phyloP scores from a whole-genome alignment of 2,797 vertebrate genomes.

The Bradypodion ventrale region DNA sequence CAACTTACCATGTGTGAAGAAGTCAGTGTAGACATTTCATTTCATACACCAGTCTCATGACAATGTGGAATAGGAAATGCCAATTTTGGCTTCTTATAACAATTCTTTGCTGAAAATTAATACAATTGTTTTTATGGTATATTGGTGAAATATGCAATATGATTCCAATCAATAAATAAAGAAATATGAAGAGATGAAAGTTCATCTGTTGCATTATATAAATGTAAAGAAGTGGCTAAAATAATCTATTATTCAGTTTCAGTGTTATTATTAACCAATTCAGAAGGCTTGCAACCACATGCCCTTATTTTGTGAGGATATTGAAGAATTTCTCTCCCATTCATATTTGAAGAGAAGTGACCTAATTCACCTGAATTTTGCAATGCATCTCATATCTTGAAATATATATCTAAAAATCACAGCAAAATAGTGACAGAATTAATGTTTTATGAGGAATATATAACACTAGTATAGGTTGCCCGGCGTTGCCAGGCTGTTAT shows the following conservation, averaged over 20 bases:
- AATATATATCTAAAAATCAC: neutral
- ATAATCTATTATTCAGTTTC: neutral
- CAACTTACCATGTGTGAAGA: no score
- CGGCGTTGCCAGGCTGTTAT: no score
- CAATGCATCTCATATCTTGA: neutral
- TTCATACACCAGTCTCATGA: no score
- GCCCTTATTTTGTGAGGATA: neutral
- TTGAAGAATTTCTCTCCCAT: neutral
- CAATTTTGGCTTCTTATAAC: no score
- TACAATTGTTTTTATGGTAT: no score
- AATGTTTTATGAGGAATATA: neutral
- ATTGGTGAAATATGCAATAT: no score
- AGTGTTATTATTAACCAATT: neutral
- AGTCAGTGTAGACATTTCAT: no score
- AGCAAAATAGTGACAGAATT: neutral
- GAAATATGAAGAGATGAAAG: neutral
- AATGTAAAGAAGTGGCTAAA: neutral
- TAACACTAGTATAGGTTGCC: no score
- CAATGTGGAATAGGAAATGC: no score
- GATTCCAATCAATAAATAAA: no score
- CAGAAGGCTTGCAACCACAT: neutral
- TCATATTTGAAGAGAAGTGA: neutral
- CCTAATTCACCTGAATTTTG: neutral
- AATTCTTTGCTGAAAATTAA: no score
- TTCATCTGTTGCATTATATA: neutral